Conservation (phyloP, 2,888 invertebrate species). For the Brachyopa scutellaris region DNA sequence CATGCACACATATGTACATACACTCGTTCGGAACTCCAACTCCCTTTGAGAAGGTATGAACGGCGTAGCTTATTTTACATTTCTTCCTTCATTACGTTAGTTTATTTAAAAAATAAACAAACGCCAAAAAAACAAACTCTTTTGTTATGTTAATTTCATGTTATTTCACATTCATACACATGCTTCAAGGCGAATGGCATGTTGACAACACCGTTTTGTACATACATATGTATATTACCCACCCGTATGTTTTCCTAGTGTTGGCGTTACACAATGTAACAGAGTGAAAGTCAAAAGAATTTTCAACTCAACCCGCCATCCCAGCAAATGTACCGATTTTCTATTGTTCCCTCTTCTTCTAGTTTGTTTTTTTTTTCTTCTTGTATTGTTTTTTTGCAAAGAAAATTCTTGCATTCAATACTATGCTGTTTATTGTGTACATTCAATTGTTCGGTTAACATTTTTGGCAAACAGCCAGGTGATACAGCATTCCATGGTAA, state of each 20-base stretch:
- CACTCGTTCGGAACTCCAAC: no score
- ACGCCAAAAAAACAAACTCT: not conserved
- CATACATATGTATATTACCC: no score
- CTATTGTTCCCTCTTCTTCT: constrained; percentile 33
- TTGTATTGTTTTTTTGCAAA: constrained; percentile 41
- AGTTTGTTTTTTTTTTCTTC: constrained; percentile 4
- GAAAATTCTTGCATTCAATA: constrained; percentile 65
- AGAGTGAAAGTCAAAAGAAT: constrained; percentile 59
- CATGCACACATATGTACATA: no score
- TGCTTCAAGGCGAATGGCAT: constrained; percentile 62
- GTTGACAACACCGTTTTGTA: constrained; percentile 64
- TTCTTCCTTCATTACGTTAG: constrained; percentile 29
- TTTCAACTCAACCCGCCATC: constrained; percentile 7
- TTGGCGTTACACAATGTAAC: constrained; percentile 53
- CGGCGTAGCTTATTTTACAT: constrained; percentile 13
- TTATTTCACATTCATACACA: constrained; percentile 52
- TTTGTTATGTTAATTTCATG: constrained; percentile 44
- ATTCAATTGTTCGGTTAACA: constrained; percentile 71
- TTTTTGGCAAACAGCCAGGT: constrained; percentile 69
- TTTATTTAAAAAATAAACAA: not conserved
- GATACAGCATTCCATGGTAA: constrained; percentile 71
- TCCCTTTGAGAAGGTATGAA: no score
- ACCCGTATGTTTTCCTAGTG: constrained; percentile 25
- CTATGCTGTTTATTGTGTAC: constrained; percentile 69
- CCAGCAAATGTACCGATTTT: constrained; percentile 43